A percentile compares a stretch with the other conserved stretches of the same genome.
Conservation (phyloP, 1,140 invertebrate genomes). For the Centruroides sculpturatus region DNA sequence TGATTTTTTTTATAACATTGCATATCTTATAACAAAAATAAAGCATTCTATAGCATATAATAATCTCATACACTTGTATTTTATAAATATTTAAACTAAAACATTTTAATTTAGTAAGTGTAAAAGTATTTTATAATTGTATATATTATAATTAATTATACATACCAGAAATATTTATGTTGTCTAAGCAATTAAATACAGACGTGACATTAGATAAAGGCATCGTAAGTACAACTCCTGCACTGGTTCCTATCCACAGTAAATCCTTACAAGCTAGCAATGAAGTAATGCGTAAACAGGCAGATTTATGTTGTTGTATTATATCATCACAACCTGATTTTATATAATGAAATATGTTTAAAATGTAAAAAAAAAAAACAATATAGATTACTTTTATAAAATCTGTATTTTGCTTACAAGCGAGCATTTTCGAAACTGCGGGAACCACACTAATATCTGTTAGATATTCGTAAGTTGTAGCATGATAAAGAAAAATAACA, state of each 20-base stretch:
- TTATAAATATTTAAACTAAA: too few species aligned
- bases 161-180: not conserved
- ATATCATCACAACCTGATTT: constrained; percentile 74
- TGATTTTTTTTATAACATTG: too few species aligned
- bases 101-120: too few species aligned
- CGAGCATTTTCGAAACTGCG: constrained; percentile 87
- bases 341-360: not conserved
- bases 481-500: constrained; percentile 58
- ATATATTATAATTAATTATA: not conserved
- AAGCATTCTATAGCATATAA: too few species aligned
- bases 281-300: constrained; percentile 82
- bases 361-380: not conserved
- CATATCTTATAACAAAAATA: too few species aligned
- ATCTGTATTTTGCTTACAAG: constrained; percentile 43
- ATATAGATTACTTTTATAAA: not conserved
- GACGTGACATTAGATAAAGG: constrained; percentile 49
- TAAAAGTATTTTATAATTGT: too few species aligned
- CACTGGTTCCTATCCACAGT: constrained; percentile 93
- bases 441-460: constrained; percentile 78
- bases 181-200: constrained; percentile 26
- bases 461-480: constrained; percentile 58
- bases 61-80: too few species aligned
- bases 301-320: constrained; percentile 82
- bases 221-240: constrained; percentile 80
- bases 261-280: constrained; percentile 68